Evolutionary conservation across 35 echinoderm and acorn worm species (phyloP).

Genomic region (Lytechinus pictus): DNA sequence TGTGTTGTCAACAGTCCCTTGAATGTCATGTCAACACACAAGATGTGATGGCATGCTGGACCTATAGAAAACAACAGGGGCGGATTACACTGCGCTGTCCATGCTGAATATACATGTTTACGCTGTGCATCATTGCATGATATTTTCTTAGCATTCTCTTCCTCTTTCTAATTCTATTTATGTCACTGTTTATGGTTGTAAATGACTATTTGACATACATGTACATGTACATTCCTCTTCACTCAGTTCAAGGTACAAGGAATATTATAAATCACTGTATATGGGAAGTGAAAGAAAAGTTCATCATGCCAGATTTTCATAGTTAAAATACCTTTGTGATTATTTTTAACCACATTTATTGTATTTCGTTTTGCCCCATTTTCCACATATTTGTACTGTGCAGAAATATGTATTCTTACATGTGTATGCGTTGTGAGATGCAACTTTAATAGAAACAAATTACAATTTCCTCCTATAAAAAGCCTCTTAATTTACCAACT

Average conservation of each 20-base stretch:
- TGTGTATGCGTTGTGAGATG: too few species aligned
- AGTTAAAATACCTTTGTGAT: background rate
- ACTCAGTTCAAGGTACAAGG: too few species aligned
- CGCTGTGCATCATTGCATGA: background rate
- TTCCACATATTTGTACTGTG: background rate
- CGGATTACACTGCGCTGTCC: background rate
- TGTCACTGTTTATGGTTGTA: background rate
- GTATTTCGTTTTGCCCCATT: background rate
- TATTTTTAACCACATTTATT: background rate
- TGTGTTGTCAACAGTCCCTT: background rate
- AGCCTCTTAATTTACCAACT: too few species aligned
- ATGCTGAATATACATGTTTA: background rate
- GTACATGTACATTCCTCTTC: background rate
- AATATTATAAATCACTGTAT: background rate
- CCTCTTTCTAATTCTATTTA: background rate
- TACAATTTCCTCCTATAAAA: too few species aligned
- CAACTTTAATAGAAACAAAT: too few species aligned
- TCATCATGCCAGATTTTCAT: background rate
- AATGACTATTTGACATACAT: background rate
- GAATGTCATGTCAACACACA: background rate
- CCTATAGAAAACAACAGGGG: background rate
- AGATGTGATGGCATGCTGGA: background rate
- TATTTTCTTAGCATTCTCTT: background rate
- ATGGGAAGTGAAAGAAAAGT: background rate
- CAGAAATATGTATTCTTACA: background rate